A percentile compares a stretch with the other conserved stretches of the same genome.
These are phyloP conservation scores for Epicauta chinensis DNA, from an alignment of 1,140 invertebrate species.

Conservation along the genomic window DNA sequence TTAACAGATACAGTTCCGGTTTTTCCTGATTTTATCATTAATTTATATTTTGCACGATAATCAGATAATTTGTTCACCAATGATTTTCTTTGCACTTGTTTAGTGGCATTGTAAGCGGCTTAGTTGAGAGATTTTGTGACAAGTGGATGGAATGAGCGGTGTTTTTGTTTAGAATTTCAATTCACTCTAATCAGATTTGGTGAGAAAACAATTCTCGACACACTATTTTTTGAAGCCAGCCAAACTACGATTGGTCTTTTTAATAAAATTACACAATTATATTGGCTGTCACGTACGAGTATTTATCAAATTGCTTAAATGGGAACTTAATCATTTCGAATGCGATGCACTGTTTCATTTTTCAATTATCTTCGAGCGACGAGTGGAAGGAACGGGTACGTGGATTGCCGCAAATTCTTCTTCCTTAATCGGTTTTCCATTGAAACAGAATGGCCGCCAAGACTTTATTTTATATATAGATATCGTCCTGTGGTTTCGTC, in stretches of 20 bases:
- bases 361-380: constrained; percentile 30
- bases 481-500: constrained; percentile 8
- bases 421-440: not conserved
- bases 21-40: too few relatives aligned
- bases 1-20: too few relatives aligned
- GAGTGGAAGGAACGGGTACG: not conserved
- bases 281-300: constrained; percentile 30
- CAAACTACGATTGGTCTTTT: too few relatives aligned
- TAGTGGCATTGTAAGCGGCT: constrained; percentile 12
- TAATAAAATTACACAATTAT: constrained; percentile 15
- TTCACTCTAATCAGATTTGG: too few relatives aligned
- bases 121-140: constrained; percentile 8
- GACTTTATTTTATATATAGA: not conserved
- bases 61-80: too few relatives aligned
- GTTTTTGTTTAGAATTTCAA: constrained; percentile 10
- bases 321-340: constrained; percentile 34
- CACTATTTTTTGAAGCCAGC: too few relatives aligned
- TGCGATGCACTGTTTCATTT: constrained; percentile 30
- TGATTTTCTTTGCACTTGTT: constrained; percentile 6
- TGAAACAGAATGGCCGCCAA: not conserved
- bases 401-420: not conserved
- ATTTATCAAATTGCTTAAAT: constrained; percentile 35
- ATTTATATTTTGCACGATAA: too few relatives aligned
- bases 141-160: constrained; percentile 3
- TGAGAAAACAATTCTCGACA: too few relatives aligned